A percentile compares a stretch with the other conserved stretches of the same genome.
phyloP scores from a whole-genome alignment of 2,113 vertebrate species.

The Sclerurus mexicanus region DNA sequence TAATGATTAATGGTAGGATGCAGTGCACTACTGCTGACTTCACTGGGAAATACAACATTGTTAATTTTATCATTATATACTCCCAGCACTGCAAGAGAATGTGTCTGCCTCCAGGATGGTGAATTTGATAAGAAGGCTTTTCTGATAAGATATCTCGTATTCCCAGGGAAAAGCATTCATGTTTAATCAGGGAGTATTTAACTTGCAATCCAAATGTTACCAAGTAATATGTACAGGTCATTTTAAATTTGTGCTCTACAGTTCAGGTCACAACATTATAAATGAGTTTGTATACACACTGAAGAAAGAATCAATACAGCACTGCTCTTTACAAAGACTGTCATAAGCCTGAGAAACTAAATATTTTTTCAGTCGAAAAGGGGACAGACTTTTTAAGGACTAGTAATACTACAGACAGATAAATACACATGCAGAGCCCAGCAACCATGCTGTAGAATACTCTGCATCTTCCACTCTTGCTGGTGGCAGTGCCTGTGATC shows the following conservation, averaged over 20 bases:
- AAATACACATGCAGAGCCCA: neutral
- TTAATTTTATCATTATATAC: constrained; percentile 77
- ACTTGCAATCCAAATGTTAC: constrained; percentile 65
- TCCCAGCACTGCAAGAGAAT: constrained; percentile 59
- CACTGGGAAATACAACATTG: constrained; percentile 70
- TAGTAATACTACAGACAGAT: neutral
- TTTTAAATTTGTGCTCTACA: constrained; percentile 50
- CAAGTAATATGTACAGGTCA: constrained; percentile 48
- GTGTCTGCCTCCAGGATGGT: constrained; percentile 63
- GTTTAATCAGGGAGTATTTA: constrained; percentile 65
- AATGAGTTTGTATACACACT: constrained; percentile 55
- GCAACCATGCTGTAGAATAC: neutral
- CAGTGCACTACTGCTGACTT: constrained; percentile 57
- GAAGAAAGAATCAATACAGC: constrained; percentile 50
- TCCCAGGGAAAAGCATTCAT: constrained; percentile 47
- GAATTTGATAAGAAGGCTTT: constrained; percentile 69
- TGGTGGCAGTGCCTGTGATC: neutral
- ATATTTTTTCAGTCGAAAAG: neutral
- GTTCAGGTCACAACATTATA: constrained; percentile 46
- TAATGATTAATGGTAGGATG: constrained; percentile 71
- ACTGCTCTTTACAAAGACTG: constrained; percentile 1
- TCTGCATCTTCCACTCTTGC: neutral
- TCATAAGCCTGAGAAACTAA: constrained; percentile 37
- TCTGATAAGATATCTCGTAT: constrained; percentile 62
- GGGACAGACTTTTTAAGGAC: neutral